phyloP scores from a whole-genome alignment of 2,113 vertebrate species.

The Taurulus bubalis region DNA sequence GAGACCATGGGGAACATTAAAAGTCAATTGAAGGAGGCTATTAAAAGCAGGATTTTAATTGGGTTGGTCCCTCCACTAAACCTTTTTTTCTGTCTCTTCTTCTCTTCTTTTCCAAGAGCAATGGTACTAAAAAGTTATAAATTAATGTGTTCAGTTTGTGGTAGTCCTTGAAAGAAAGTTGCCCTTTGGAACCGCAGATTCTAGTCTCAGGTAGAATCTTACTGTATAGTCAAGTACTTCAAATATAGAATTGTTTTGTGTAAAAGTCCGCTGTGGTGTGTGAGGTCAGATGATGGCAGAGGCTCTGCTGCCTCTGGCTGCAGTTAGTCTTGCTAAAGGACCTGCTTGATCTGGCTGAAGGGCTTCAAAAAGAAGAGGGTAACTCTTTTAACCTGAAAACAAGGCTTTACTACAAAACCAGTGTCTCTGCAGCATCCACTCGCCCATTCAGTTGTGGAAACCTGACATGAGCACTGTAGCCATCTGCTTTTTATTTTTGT shows the following conservation, averaged over 20 bases:
- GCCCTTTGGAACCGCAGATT: constrained; percentile 30
- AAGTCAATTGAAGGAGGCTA: constrained; percentile 83
- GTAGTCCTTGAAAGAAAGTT: constrained; percentile 73
- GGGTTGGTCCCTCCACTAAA: constrained; percentile 75
- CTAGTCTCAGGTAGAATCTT: constrained; percentile 12
- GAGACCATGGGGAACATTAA: constrained; percentile 80
- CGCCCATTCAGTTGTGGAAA: constrained; percentile 21
- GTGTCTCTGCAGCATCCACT: constrained; percentile 29
- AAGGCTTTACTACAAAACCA: constrained; percentile 34
- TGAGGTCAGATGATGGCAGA: constrained; percentile 33
- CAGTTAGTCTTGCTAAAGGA: constrained; percentile 17
- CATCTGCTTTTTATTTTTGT: constrained; percentile 40
- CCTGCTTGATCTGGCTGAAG: constrained; percentile 27
- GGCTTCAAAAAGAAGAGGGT: constrained; percentile 26
- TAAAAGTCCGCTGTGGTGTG: constrained; percentile 2
- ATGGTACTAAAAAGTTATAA: constrained; percentile 71
- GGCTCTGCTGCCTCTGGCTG: constrained; percentile 14
- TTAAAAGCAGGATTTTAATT: constrained; percentile 84
- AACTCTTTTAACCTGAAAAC: constrained; percentile 43
- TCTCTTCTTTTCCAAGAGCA: constrained; percentile 55
- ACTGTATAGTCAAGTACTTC: constrained; percentile 4
- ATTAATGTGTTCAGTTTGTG: constrained; percentile 62
- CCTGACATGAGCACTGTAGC: constrained; percentile 13
- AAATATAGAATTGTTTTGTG: constrained; percentile 3
- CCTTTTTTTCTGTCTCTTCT: constrained; percentile 49